A percentile compares a stretch with the other conserved stretches of the same genome.
These are phyloP conservation scores for Pachypanchax playfairii DNA, from an alignment of 2,113 vertebrate genomes.

Conservation along the genomic window DNA sequence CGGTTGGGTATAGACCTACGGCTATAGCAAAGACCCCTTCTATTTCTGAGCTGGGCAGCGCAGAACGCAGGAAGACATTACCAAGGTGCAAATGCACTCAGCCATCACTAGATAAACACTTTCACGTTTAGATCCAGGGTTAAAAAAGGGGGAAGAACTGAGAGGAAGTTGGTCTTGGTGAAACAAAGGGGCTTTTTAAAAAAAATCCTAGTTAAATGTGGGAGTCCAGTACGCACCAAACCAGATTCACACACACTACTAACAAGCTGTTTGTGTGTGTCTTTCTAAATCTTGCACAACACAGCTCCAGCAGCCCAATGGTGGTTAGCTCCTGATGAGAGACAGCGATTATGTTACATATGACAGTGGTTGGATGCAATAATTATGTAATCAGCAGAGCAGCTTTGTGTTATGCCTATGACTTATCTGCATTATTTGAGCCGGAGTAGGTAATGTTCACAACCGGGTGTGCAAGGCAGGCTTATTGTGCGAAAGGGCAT, in stretches of 20 bases:
- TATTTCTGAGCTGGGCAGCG: constrained; percentile 60
- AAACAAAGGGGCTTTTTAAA: constrained; percentile 35
- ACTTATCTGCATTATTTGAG: constrained; percentile 68
- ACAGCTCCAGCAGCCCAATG: constrained; percentile 57
- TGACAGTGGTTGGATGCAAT: constrained; percentile 64
- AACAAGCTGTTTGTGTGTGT: constrained; percentile 18
- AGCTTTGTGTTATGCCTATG: constrained; percentile 64
- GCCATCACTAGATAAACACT: constrained; percentile 68
- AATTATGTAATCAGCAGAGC: constrained; percentile 74
- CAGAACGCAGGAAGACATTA: constrained; percentile 78
- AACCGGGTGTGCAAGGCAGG: constrained; percentile 18
- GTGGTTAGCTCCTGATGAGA: constrained; percentile 75
- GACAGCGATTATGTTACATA: constrained; percentile 73
- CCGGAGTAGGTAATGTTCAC: constrained; percentile 58
- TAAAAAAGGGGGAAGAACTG: constrained; percentile 23
- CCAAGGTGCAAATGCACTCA: constrained; percentile 73
- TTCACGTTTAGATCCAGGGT: constrained; percentile 53
- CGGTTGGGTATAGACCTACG: constrained; percentile 8
- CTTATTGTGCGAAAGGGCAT: constrained; percentile 51
- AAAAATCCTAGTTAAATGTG: no score
- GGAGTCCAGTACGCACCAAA: constrained; percentile 12
- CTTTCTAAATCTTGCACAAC: constrained; percentile 68
- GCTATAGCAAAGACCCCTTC: constrained; percentile 38
- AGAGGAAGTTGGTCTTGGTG: constrained; percentile 17
- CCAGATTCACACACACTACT: constrained; percentile 25